phyloP scores from a whole-genome alignment of 2,113 vertebrate species.

The Trogon surrucura region DNA sequence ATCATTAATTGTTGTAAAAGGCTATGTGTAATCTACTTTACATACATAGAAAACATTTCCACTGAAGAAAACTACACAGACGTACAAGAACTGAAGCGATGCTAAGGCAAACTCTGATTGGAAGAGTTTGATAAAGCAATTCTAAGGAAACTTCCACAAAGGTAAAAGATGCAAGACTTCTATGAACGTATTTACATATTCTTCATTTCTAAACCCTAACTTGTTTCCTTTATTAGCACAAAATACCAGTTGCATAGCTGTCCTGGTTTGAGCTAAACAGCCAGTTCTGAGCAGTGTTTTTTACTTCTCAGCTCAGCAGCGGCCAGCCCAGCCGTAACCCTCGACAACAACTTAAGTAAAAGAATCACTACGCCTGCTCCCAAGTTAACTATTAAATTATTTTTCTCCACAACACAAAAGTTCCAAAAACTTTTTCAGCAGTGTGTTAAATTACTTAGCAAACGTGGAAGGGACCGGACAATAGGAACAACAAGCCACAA shows the following conservation, averaged over 20 bases:
- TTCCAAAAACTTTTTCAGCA: background rate
- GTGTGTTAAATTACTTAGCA: background rate
- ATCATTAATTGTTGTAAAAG: background rate
- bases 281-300: too few relatives aligned
- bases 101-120: background rate
- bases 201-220: background rate
- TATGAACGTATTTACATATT: background rate
- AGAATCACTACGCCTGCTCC: background rate
- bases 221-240: background rate
- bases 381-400: background rate
- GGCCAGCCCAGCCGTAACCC: too few relatives aligned
- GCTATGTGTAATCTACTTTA: background rate
- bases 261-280: too few relatives aligned
- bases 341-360: background rate
- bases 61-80: background rate
- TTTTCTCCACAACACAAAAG: background rate
- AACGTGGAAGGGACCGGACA: background rate
- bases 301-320: too few relatives aligned
- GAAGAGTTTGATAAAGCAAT: background rate
- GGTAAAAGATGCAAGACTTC: background rate
- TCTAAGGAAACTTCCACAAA: background rate
- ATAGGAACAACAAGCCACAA: background rate
- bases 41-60: background rate
- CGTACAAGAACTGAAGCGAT: accelerated
- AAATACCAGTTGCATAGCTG: background rate